A percentile compares a stretch with the other conserved stretches of the same genome.
phyloP scores from a whole-genome alignment of 2,113 vertebrate species.

The Dicerorhinus sumatrensis region DNA sequence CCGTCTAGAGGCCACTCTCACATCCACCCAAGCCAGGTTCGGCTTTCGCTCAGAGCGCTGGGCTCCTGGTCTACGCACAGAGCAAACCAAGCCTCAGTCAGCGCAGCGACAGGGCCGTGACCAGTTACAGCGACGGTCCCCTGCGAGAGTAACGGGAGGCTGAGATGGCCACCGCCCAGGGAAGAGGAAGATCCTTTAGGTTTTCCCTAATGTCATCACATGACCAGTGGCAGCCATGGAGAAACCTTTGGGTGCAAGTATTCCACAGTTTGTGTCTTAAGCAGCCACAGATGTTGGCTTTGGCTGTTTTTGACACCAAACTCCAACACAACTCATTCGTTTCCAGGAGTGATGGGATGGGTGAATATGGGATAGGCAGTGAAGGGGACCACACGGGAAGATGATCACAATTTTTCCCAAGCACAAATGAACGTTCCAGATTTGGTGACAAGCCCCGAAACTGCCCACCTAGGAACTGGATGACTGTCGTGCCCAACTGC shows the following conservation, averaged over 20 bases:
- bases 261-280: fast-evolving
- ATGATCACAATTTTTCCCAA: neutral
- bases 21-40: fast-evolving
- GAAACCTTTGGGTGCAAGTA: neutral
- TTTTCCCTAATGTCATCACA: neutral
- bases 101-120: fast-evolving
- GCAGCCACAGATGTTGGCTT: neutral
- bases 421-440: neutral
- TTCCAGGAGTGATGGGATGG: neutral
- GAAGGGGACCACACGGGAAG: neutral
- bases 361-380: fast-evolving
- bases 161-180: fast-evolving
- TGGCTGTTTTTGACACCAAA: neutral
- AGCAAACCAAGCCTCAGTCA: neutral
- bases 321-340: fast-evolving
- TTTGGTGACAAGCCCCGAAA: neutral
- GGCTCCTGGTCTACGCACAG: fast-evolving
- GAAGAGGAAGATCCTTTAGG: neutral
- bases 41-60: fast-evolving
- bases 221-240: fast-evolving
- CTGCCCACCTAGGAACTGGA: too few relatives aligned
- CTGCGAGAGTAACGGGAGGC: fast-evolving
- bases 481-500: fast-evolving
- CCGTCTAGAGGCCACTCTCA: neutral
- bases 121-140: fast-evolving